These are phyloP conservation scores for Polyommatus icarus DNA, from an alignment of 2,888 invertebrate genomes.

Conservation along the genomic window DNA sequence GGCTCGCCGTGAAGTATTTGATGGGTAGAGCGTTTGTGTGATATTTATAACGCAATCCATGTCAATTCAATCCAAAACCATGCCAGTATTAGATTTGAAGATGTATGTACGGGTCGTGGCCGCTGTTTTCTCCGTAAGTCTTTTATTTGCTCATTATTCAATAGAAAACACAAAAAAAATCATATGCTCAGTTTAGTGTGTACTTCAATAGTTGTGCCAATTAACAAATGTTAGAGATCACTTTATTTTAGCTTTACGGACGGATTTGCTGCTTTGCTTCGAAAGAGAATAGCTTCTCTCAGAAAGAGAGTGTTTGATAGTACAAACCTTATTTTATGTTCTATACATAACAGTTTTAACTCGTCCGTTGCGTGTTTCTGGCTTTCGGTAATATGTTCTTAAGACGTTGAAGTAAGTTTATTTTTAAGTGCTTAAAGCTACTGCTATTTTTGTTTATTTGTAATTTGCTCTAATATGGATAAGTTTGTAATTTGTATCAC, in stretches of 20 bases:
- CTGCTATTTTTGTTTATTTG: too few relatives aligned
- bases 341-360: too few relatives aligned
- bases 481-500: too few relatives aligned
- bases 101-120: conserved; percentile 68
- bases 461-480: too few relatives aligned
- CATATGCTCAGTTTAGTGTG: background rate
- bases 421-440: too few relatives aligned
- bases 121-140: conserved; percentile 70
- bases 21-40: conserved; percentile 1
- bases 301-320: too few relatives aligned
- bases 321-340: too few relatives aligned
- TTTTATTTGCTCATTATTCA: conserved; percentile 36
- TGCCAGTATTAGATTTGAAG: conserved; percentile 67
- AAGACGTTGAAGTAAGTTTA: too few relatives aligned
- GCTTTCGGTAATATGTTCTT: too few relatives aligned
- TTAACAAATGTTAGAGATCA: background rate
- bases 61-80: conserved; percentile 66
- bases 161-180: background rate
- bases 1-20: background rate
- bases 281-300: too few relatives aligned
- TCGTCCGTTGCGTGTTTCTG: too few relatives aligned
- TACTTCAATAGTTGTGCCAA: background rate
- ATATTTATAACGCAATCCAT: conserved; percentile 46
- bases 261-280: too few relatives aligned
- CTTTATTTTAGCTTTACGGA: background rate